A percentile compares a stretch with the other conserved stretches of the same genome.
phyloP scores from a whole-genome alignment of 2,888 invertebrate genomes.

The Falcaria lacertinaria region DNA sequence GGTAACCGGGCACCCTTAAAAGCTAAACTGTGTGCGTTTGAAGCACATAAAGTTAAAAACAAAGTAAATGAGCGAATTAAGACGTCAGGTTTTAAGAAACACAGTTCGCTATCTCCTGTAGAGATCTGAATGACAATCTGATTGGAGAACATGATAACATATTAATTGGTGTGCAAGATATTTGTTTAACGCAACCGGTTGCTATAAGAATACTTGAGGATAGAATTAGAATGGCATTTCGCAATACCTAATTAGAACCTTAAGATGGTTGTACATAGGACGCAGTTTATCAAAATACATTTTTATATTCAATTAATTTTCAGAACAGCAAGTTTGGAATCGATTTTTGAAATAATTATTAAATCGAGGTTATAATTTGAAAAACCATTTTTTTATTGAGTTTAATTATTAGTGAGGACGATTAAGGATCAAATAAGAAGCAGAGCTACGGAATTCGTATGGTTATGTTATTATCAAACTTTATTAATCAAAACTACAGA shows the following conservation, averaged over 20 bases:
- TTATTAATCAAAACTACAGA: too few species aligned
- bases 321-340: too few species aligned
- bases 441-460: too few species aligned
- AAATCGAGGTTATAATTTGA: too few species aligned
- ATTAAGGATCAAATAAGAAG: too few species aligned
- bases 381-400: too few species aligned
- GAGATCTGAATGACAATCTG: neutral
- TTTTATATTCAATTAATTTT: too few species aligned
- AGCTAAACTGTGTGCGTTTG: too few species aligned
- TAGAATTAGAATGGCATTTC: neutral
- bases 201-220: neutral
- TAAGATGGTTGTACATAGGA: neutral
- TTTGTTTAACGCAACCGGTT: neutral
- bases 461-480: too few species aligned
- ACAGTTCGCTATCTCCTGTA: neutral
- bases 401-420: too few species aligned
- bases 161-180: neutral
- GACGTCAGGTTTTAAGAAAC: neutral
- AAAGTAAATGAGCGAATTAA: neutral
- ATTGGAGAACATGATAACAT: neutral
- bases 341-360: too few species aligned
- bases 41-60: neutral
- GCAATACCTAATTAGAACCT: slow-evolving; percentile 1
- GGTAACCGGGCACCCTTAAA: neutral
- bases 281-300: neutral